Evolutionary conservation across 1,140 invertebrate species (phyloP).

Genomic region (Bombus confusus): DNA sequence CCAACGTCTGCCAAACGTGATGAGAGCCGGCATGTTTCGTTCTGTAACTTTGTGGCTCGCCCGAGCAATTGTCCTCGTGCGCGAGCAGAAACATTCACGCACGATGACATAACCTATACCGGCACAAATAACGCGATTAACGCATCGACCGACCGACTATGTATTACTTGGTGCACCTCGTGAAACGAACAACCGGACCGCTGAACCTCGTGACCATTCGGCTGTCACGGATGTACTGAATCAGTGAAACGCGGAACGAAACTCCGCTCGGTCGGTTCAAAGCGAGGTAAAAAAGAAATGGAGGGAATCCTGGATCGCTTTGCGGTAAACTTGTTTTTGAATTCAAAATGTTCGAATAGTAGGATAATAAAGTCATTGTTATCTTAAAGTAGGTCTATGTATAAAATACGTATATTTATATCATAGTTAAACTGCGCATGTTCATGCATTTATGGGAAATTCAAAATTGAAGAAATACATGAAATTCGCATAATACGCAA

Average conservation of each 20-base stretch:
- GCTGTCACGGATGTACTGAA: conserved; percentile 34
- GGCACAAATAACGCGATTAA: neutral
- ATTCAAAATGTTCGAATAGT: too few species aligned
- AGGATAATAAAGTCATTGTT: neutral
- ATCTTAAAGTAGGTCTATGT: too few species aligned
- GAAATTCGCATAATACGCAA: neutral
- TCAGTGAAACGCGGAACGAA: conserved; percentile 37
- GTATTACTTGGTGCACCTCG: neutral
- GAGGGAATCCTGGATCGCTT: neutral
- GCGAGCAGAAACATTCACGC: neutral
- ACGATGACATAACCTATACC: conserved; percentile 58
- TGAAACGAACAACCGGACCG: conserved; percentile 34
- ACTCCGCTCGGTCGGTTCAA: neutral
- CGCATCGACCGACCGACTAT: neutral
- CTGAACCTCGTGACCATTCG: conserved; percentile 24
- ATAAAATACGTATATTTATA: too few species aligned
- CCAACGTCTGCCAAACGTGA: conserved; percentile 92
- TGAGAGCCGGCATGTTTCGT: conserved; percentile 89
- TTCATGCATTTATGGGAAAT: neutral
- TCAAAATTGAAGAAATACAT: neutral
- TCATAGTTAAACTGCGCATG: too few species aligned
- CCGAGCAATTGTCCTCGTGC: conserved; percentile 16
- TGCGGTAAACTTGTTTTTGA: neutral
- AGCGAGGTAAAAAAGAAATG: neutral
- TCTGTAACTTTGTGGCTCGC: neutral